These are phyloP conservation scores for Montipora capitata DNA, from an alignment of 92 coral and sea anemone genomes.

Conservation along the genomic window DNA sequence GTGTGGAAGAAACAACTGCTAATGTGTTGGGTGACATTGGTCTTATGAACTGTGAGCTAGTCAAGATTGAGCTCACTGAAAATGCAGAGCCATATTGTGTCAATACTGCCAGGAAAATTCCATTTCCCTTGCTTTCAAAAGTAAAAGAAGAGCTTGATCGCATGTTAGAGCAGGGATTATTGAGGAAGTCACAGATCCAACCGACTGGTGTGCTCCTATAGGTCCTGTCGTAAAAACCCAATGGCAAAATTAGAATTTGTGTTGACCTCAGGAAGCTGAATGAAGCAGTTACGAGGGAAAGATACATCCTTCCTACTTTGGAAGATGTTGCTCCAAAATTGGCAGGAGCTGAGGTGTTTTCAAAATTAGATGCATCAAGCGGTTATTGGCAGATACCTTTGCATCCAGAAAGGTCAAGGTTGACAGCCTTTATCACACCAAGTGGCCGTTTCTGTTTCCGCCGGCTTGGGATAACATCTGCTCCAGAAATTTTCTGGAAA, in stretches of 20 bases:
- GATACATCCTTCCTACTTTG: constrained; percentile 69
- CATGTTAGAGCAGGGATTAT: too few species aligned
- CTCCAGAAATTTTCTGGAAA: constrained; percentile 39
- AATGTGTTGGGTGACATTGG: too few species aligned
- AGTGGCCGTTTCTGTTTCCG: constrained; percentile 55
- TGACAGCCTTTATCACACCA: constrained; percentile 51
- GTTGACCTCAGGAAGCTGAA: constrained; percentile 59
- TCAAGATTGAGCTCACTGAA: too few species aligned
- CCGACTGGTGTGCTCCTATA: neutral
- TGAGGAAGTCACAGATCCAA: too few species aligned
- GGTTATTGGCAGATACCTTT: constrained; percentile 66
- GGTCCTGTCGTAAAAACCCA: constrained; percentile 46
- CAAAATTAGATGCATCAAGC: constrained; percentile 46
- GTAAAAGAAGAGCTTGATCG: too few species aligned
- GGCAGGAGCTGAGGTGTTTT: constrained; percentile 49
- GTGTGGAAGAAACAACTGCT: too few species aligned
- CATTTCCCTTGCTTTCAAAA: too few species aligned
- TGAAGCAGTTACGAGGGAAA: constrained; percentile 70
- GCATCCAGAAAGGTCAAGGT: constrained; percentile 40
- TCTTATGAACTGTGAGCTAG: too few species aligned
- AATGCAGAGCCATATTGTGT: too few species aligned
- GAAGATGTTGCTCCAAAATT: constrained; percentile 58
- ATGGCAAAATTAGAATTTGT: constrained; percentile 56
- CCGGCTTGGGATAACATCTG: constrained; percentile 36
- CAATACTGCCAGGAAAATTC: too few species aligned